phyloP scores from a whole-genome alignment of 1,140 invertebrate species.

The Cylas formicarius region DNA sequence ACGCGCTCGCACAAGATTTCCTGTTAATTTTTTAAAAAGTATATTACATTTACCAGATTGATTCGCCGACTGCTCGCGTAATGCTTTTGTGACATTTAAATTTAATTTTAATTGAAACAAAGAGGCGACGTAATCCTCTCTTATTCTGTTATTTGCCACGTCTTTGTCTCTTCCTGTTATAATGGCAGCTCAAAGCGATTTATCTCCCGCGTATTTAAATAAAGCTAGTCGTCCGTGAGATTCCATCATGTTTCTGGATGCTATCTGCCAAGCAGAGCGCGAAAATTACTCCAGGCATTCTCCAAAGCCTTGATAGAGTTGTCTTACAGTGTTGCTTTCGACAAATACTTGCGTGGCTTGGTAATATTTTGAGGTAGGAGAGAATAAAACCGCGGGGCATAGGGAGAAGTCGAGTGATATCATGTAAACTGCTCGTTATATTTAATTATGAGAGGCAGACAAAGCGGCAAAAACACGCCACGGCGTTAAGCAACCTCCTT shows the following conservation, averaged over 20 bases:
- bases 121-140: conserved; percentile 10
- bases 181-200: conserved; percentile 18
- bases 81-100: no score
- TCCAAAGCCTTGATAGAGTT: conserved; percentile 24
- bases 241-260: conserved; percentile 35
- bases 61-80: no score
- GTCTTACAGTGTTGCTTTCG: conserved; percentile 20
- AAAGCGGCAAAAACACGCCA: no score
- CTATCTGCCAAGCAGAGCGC: conserved; percentile 30
- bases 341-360: conserved; percentile 16
- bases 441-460: no score
- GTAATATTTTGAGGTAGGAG: conserved; percentile 13
- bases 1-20: no score
- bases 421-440: no score
- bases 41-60: no score
- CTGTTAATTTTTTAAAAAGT: no score
- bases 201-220: conserved; percentile 35
- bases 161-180: conserved; percentile 15
- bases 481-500: no score
- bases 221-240: conserved; percentile 36
- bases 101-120: conserved; percentile 1
- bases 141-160: conserved; percentile 10
- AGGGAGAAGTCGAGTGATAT: no score
- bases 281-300: conserved; percentile 33
- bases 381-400: no score